Evolutionary conservation across 2,888 invertebrate species (phyloP).

Genomic region (Habrosyne pyritoides): DNA sequence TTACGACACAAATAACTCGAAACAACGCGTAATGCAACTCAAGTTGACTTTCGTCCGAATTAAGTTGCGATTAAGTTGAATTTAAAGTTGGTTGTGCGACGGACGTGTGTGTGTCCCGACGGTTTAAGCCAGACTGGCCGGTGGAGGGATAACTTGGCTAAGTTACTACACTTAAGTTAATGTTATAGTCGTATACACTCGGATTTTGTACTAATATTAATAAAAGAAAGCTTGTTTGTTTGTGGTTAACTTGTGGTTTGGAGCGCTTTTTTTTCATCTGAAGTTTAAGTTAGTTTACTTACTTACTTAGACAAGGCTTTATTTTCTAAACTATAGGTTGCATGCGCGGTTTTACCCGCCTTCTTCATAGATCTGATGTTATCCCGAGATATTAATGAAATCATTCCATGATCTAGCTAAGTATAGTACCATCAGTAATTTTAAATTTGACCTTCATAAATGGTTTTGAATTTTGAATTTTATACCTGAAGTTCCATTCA

Average conservation of each 20-base stretch:
- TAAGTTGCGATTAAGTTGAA: constrained; percentile 54
- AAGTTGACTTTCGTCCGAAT: constrained; percentile 31
- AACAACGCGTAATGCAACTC: constrained; percentile 14
- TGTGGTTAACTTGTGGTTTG: not conserved
- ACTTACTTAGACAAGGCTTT: no score
- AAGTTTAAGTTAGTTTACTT: not conserved
- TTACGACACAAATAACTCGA: constrained; percentile 19
- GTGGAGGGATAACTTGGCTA: constrained; percentile 8
- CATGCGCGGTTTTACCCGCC: no score
- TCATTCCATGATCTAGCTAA: no score
- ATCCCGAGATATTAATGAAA: no score
- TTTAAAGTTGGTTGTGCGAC: constrained; percentile 26
- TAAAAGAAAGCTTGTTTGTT: not conserved
- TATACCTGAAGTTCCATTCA: no score
- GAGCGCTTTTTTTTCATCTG: not conserved
- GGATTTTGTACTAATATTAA: not conserved
- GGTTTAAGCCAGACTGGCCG: constrained; percentile 48
- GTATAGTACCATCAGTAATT: no score
- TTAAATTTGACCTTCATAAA: no score
- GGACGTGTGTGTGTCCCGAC: constrained; percentile 47
- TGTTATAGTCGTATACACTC: not conserved
- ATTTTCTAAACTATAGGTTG: not conserved
- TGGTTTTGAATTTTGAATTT: no score
- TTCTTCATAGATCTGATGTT: no score
- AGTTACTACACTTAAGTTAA: constrained; percentile 14